Evolutionary conservation across 2,113 vertebrate species (phyloP), one percentile per base, ranked within the genome.

Genomic region (Lepus europaeus): DNA sequence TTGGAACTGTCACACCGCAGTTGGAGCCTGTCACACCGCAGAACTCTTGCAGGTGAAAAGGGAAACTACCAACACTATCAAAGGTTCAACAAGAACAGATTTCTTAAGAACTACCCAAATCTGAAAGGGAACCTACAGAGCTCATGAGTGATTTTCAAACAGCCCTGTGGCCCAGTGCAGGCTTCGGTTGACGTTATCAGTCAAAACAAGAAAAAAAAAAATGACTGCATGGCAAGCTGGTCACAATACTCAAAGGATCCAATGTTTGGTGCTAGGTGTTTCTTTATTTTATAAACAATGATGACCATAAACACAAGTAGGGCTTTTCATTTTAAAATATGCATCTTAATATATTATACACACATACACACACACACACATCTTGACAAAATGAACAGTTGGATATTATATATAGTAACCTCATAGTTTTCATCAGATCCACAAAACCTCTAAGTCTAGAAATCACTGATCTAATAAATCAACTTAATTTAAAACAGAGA

Each of bases 41-140:
- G 3, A 91, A 56, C 73, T 85, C 84, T 33, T 92, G 3, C 93
- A 93, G 22, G 76, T 87, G 25, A 87, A 61, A 70, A 91, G 23
- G 49, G 16, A 90, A 95, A 94, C 19, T 13, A 83, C 51, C 19
- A 91, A 45, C 78, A 69, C 6, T 66, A 22, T 77, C 45, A 95
- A 93, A 73, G 27, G 27, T 20, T 77, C 25, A 27, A 73, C 66
- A 64, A 9, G 74, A 29, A 84, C 25, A 33, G 7, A 72, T 76
- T 93, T 72, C n/a, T 36, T n/a, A 72, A 88, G 17, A 93, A 91
- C 93, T 36, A 73, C 6, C 76, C 64, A 87, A 91, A 83, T 70
- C 73, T 72, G 6, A 92, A 90, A 95, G 31, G 53, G 11, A 83
- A 73, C 12, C 36, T 51, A 82, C 16, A 95, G n/a, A 69, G 45